Conservation (phyloP, 2,113 vertebrate genomes). For the Pithys albifrons region DNA sequence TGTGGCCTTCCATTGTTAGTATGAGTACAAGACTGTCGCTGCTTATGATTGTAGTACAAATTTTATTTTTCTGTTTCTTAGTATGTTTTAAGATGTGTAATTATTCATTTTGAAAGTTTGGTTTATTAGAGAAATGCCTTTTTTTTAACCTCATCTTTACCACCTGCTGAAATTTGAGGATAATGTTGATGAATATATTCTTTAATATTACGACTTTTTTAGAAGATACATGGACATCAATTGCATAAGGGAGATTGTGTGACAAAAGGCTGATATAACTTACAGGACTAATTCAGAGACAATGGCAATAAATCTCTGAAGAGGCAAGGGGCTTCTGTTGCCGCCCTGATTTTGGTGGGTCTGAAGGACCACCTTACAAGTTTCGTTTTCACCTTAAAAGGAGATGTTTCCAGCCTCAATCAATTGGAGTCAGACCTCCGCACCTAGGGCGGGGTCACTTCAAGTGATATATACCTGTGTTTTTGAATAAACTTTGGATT, state of each 20-base stretch:
- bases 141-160: neutral
- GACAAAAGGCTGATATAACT: neutral
- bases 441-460: too few species aligned
- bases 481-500: too few species aligned
- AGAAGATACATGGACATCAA: neutral
- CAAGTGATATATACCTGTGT: too few species aligned
- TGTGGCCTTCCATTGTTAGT: neutral
- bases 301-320: neutral
- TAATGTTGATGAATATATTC: neutral
- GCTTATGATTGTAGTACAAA: neutral
- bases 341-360: too few species aligned
- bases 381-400: too few species aligned
- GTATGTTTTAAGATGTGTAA: neutral
- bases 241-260: neutral
- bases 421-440: too few species aligned
- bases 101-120: neutral
- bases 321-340: neutral
- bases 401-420: too few species aligned
- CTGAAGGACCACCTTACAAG: too few species aligned
- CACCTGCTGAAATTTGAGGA: neutral
- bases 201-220: neutral
- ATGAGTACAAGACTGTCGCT: neutral
- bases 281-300: neutral
- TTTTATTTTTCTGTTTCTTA: neutral
- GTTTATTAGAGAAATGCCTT: fast-evolving